Base-by-base conservation (phyloP, 2,888 invertebrate species). In the Oligia fasciuncula region DNA sequence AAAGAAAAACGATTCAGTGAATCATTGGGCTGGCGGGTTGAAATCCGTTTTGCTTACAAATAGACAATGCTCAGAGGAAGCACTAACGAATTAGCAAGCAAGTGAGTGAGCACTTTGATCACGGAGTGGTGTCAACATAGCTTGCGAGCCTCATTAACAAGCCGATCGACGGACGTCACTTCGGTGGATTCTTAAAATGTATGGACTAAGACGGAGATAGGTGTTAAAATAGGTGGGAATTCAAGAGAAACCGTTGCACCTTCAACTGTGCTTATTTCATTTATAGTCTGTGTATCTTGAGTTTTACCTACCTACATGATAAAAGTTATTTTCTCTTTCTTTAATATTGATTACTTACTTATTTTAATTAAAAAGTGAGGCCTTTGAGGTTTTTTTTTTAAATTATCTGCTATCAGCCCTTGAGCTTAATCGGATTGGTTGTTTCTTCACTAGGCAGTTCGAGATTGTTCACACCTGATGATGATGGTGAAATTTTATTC, bases 121-220 rank as follows among this genome's bases (percentile, higher is more conserved):
- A 95, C 78, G 79, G 72, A 80, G 87, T 88, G 90, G 91, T 94
- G 96, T 95, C 96, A 94, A 94, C 95, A 96, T 96, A 85, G 82
- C 93, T 86, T 70, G 93, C 96, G 93, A 87, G 90, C 90, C 95
- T 95, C 94, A 93, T 95, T 96, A 96, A 96, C 94, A 95, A 96
- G 94, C 93, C 94, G 91, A 93, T 94, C 92, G 94, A 92, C 92
- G 87, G 80, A 89, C 92, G 93, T 93, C 93, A 92, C 91, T 85
- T 76, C 62, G 60, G 23, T 57, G 77, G 73, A 87, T 86, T 87
- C 86, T 77, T 83, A 51, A 83, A 83, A 79, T 84, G 77, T 67
- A 70, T 77, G 68, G 19, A 81, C 66, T 60, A 40, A 51, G 35
- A 54, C 57, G 5, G 29, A 60, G 54, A 81, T 82, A 80, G 75